Evolutionary conservation across 2,797 vertebrate genomes (phyloP).

Genomic region (Tokudaia tokunoshimensis): DNA sequence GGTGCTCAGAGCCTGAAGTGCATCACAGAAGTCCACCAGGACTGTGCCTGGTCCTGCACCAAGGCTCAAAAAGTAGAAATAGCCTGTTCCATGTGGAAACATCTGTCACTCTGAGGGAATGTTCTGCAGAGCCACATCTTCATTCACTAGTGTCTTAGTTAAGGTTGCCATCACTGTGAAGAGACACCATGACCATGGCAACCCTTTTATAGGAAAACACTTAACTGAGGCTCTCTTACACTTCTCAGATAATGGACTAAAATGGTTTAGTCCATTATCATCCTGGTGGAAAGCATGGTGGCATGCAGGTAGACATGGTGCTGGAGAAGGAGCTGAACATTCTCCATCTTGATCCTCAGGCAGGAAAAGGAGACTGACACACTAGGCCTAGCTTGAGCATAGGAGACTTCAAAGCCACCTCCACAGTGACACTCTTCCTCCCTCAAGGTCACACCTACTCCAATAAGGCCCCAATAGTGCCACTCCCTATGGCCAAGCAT

Average conservation of each 20-base stretch:
- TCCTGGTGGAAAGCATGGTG: background rate
- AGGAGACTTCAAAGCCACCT: background rate
- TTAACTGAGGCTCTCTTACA: background rate
- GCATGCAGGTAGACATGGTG: background rate
- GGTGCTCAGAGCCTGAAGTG: too few relatives aligned
- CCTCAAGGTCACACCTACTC: too few relatives aligned
- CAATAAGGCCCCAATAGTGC: too few relatives aligned
- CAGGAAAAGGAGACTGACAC: background rate
- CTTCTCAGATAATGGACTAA: too few relatives aligned
- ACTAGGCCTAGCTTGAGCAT: background rate
- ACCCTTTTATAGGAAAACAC: background rate
- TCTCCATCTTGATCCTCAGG: background rate
- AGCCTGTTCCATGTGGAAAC: background rate
- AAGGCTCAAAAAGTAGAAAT: background rate
- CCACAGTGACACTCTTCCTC: too few relatives aligned
- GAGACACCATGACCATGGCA: background rate
- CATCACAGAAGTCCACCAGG: background rate
- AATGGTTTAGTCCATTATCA: background rate
- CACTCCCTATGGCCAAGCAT: too few relatives aligned
- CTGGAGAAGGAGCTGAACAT: background rate
- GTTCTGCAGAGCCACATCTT: background rate
- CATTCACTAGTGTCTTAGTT: background rate
- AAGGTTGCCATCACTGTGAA: background rate
- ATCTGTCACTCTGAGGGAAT: background rate
- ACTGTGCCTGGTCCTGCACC: background rate